Percentiles rank a stretch among this genome's conserved stretches.
Conservation (phyloP, 2,888 invertebrate species). For the Frankliniella fusca region DNA sequence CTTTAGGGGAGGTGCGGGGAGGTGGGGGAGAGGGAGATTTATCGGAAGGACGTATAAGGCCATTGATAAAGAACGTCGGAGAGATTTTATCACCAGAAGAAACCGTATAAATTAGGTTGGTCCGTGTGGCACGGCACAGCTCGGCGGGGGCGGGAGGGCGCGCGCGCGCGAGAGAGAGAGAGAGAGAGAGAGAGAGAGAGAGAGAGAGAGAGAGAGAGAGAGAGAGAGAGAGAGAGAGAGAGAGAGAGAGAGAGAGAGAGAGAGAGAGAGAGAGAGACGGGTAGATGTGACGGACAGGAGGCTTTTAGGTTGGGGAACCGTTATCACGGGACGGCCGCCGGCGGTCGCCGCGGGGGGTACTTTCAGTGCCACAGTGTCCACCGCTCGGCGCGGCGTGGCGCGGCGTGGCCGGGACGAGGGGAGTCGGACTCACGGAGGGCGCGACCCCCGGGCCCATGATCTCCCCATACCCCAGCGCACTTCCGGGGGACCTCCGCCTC, state of each 20-base stretch:
- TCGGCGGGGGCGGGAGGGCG: background rate
- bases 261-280: too few species aligned
- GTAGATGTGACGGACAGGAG: background rate
- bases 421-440: too few species aligned
- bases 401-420: too few species aligned
- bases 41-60: background rate
- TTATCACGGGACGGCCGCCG: background rate
- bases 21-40: background rate
- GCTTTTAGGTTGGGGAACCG: background rate
- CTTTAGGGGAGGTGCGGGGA: background rate
- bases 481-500: background rate
- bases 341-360: background rate
- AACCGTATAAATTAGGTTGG: slow-evolving; percentile 6
- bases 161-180: background rate
- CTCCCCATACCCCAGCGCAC: background rate
- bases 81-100: slow-evolving; percentile 7
- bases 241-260: too few species aligned
- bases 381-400: background rate
- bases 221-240: too few species aligned
- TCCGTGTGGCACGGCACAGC: background rate
- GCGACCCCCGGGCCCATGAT: background rate
- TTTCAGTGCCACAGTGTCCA: background rate
- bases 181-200: too few species aligned
- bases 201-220: too few species aligned
- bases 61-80: background rate